Conservation (phyloP, 92 coral and sea anemone genomes). For the Zoanthus sociatus region DNA sequence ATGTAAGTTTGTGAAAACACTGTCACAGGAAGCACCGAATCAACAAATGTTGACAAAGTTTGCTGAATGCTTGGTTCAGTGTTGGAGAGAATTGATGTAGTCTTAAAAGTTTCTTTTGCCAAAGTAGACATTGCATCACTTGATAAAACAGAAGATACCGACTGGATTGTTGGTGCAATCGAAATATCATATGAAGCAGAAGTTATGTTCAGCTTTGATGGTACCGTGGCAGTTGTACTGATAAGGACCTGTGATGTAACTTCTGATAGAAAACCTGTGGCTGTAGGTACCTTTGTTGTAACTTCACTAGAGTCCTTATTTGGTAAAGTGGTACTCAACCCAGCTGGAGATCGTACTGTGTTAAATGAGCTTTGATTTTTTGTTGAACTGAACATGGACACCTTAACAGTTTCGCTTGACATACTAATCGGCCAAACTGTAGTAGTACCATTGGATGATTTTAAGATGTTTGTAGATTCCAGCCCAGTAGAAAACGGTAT, state of each 20-base stretch:
- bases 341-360: background rate
- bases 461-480: background rate
- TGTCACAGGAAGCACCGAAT: background rate
- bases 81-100: background rate
- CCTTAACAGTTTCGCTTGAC: background rate
- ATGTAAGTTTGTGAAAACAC: background rate
- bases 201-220: background rate
- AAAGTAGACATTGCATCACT: background rate
- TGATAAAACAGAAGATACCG: background rate
- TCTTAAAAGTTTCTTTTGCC: background rate
- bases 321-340: background rate
- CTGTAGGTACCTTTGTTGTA: background rate
- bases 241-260: background rate
- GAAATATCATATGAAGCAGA: background rate
- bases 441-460: background rate
- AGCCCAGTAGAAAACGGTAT: background rate
- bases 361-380: background rate
- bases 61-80: conserved; percentile 7
- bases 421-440: too few relatives aligned
- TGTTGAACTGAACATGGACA: background rate
- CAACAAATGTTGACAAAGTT: conserved; percentile 13
- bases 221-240: background rate
- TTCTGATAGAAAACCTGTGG: background rate
- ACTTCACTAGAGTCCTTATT: background rate
- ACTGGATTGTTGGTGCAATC: background rate